Evolutionary conservation across 2,888 invertebrate species (phyloP), one percentile per base, ranked within the genome.

Genomic region (Yponomeuta evonymella): DNA sequence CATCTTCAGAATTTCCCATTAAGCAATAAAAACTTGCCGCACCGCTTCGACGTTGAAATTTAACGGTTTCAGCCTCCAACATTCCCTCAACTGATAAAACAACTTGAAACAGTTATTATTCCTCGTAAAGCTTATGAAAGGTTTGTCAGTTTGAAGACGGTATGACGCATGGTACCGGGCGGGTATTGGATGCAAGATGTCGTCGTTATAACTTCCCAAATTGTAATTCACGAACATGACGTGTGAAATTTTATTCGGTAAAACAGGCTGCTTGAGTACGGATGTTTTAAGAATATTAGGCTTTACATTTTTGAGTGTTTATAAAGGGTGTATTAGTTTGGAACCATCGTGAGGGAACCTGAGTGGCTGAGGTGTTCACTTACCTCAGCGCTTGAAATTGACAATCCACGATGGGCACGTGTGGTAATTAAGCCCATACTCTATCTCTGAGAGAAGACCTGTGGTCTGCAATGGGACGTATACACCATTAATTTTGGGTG

Each of bases 1-100:
- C 65, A 33, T 23, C 64, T 65, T 65, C 12, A 2, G 65, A 65
- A 29, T 65, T 65, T 64, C 12, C 65, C 65, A 65, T 65, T 65
- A 30, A 10, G 65, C 33, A 65, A 65, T 30, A 65, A 65, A 58
- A 58, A 58, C 12, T 58, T 12, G 15, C 15, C 51, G 51, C 51
- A 58, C 15, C 51, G 51, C 29, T 30, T 30, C 10, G 65, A 65
- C 65, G 65, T 65, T 12, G 11, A 58, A 15, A 58, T 58, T 58
- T 58, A 15, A 58, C 51, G 51, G 51, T 15, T 15, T 58, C 51
- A 58, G 51, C 51, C 10, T 12, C 2, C 12, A 51, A 5, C 2
- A 12, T 15, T 4, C 12, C 51, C 51, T 15, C 51, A 58, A 58
- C 15, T 58, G 8, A 58, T 6, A 58, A 58, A 58, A 15, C 51